Evolutionary conservation across 2,113 vertebrate genomes (phyloP), one percentile per base, ranked within the genome.

Genomic region (Dendrocopos noguchii): DNA sequence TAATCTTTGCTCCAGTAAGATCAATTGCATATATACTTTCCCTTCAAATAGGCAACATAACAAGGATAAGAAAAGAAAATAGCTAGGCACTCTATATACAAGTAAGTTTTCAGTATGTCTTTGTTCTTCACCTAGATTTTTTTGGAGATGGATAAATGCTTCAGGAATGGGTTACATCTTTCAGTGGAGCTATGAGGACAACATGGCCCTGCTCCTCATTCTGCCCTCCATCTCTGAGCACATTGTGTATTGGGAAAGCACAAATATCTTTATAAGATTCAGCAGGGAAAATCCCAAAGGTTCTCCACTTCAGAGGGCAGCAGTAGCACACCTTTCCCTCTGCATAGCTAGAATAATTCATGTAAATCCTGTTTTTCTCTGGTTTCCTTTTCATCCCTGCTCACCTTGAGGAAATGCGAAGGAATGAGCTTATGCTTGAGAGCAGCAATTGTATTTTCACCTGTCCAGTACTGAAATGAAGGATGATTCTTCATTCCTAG

Each of bases 131-230:
- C 9, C 2, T 8, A 22, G 2, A 3, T 47, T 20, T 9, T 72
- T 93, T 68, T 53, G 10, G 53, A 78, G 53, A 31, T 22, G 5
- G 16, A 61, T 11, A 61, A 75, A 33, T 39, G 4, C 4, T 88
- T 84, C 28, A 57, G 36, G 31, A 5, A 19, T 78, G 34, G 10
- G 7, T 52, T 74, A 31, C 0, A 0, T 60, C 27, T 77, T 70
- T 29, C 14, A 55, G 7, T 19, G n/a, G 5, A 16, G 4, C 24
- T 70, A 14, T 46, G 24, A 11, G 15, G 10, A 53, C 7, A 76
- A 4, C 1, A 1, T 0, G 0, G 19, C 4, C 6, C 19, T 52
- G 1, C 63, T 84, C 22, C 8, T 75, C 1, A 0, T 46, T 56
- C 25, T 82, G 15, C 29, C 11, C 25, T 47, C 15, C 22, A 24